phyloP scores from a whole-genome alignment of 2,797 vertebrate species.

The Xiphophorus birchmanni region DNA sequence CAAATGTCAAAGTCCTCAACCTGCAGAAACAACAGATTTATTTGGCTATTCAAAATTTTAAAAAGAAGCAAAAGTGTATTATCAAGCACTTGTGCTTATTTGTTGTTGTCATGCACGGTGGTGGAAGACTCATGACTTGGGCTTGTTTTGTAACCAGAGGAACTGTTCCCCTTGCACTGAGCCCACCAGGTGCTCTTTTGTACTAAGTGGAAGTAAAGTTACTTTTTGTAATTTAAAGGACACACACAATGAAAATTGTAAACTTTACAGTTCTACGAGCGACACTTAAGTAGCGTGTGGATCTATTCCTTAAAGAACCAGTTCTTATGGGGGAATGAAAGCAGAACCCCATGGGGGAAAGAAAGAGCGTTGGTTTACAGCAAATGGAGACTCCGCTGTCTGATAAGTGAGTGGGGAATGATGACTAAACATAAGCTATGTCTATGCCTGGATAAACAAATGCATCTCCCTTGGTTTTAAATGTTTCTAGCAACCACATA shows the following conservation, averaged over 20 bases:
- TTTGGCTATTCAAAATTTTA: background rate
- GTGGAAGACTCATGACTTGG: background rate
- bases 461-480: slow-evolving; percentile 31
- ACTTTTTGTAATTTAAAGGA: background rate
- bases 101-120: background rate
- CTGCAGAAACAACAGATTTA: background rate
- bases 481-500: slow-evolving; percentile 18
- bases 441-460: slow-evolving; percentile 45
- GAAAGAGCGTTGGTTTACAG: slow-evolving; percentile 46
- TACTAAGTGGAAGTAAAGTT: background rate
- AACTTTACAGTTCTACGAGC: background rate
- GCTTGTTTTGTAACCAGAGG: background rate
- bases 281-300: background rate
- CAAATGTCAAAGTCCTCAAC: background rate
- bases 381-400: slow-evolving; percentile 61
- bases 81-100: background rate
- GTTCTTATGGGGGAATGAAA: slow-evolving; percentile 9
- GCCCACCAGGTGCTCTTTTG: background rate
- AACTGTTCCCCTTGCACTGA: background rate
- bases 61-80: background rate
- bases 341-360: slow-evolving; percentile 3
- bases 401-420: slow-evolving; percentile 30
- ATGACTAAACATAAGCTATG: slow-evolving; percentile 53
- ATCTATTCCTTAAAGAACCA: background rate
- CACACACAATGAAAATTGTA: background rate